A percentile compares a stretch with the other conserved stretches of the same genome.
These are phyloP conservation scores for Therioaphis trifolii DNA, from an alignment of 2,888 invertebrate species.

Conservation along the genomic window DNA sequence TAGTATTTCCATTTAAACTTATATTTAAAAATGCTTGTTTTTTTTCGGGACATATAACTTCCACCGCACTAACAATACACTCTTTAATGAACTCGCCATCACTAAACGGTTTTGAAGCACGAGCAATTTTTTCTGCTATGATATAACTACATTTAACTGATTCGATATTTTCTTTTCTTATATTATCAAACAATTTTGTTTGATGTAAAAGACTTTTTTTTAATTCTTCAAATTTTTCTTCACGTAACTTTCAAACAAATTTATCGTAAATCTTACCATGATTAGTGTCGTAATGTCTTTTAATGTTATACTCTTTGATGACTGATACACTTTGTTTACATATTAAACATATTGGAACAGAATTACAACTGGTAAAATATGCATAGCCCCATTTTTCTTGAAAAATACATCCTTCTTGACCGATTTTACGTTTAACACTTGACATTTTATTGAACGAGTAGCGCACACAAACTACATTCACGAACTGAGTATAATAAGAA, in stretches of 20 bases:
- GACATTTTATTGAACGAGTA: conserved; percentile 24
- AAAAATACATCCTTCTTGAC: conserved; percentile 16
- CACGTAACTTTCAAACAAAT: conserved; percentile 23
- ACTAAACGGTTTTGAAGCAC: conserved; percentile 53
- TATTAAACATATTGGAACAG: conserved; percentile 19
- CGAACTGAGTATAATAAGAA: conserved; percentile 12
- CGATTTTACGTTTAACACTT: conserved; percentile 23
- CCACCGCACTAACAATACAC: conserved; percentile 50
- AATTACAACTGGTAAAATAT: conserved; percentile 17
- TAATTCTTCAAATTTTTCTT: conserved; percentile 35
- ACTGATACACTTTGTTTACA: conserved; percentile 27
- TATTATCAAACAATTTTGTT: conserved; percentile 29
- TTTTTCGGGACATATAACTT: conserved; percentile 60
- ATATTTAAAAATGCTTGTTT: conserved; percentile 53
- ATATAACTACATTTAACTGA: conserved; percentile 45
- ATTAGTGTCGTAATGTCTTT: conserved; percentile 23
- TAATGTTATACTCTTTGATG: conserved; percentile 19
- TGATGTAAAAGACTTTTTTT: conserved; percentile 15
- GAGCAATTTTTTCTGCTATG: conserved; percentile 37
- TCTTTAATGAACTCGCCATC: conserved; percentile 58
- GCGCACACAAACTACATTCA: background rate
- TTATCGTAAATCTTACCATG: conserved; percentile 18
- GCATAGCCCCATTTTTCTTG: conserved; percentile 10
- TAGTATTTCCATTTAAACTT: too few relatives aligned
- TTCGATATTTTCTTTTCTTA: conserved; percentile 37